Evolutionary conservation across 2,797 vertebrate species (phyloP), one percentile per base, ranked within the genome.

Genomic region (Sarcoramphus papa): DNA sequence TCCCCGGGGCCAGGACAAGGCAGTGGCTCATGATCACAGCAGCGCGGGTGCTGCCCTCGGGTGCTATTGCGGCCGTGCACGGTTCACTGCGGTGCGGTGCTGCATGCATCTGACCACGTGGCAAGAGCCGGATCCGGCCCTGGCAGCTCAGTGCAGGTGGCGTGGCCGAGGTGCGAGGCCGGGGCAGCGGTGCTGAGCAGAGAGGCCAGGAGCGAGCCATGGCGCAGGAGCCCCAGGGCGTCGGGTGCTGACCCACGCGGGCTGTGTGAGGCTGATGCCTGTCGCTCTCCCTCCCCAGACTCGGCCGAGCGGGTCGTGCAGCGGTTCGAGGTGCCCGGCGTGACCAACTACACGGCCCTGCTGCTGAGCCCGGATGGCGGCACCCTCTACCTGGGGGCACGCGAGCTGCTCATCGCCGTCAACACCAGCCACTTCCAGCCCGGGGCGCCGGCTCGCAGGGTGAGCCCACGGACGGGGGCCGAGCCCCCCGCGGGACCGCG

Each of bases 301-400:
- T 98, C 98, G 0, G 53, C 96, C 0, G 98, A 99, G 96, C 98
- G 99, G 68, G 96, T 96, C 0, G 97, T 98, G 88, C 98, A 88
- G 92, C 97, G 97, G 85, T 99, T 99, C 86, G 98, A 98, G 62
- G 98, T 82, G 17, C 94, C 97, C 1, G 98, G 98, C 2, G 95
- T 98, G 76, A 95, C 97, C 96, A 99, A 99, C 98, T 99, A 98
- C 92, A 99, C 99, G 0, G 98, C 99, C 13, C 92, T 99, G 31
- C 98, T 99, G 85, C 98, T 99, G 96, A 99, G 99, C 90, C 96
- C 95, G 2, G 98, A 99, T 3, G 98, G 99, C 13, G 47, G 93
- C 94, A 98, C 95, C 19, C 96, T 99, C 53, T 99, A 99, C 7
- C 97, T 99, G 24, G 99, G 99, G 0, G 99, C 99, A 1, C 98